phyloP scores from a whole-genome alignment of 2,113 vertebrate genomes.

The Pimephales promelas region DNA sequence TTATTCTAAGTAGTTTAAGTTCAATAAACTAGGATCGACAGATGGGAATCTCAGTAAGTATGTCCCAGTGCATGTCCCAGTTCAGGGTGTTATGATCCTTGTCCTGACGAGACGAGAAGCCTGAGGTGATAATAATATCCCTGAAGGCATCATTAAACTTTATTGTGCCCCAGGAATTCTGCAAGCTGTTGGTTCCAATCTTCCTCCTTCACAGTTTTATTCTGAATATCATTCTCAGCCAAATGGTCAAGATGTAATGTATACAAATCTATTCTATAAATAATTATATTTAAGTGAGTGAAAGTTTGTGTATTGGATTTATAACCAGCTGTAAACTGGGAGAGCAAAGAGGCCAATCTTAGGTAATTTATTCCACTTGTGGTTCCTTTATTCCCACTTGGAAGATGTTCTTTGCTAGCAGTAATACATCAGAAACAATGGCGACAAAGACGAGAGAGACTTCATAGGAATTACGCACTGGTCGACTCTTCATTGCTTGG shows the following conservation, averaged over 20 bases:
- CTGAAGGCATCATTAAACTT: slow-evolving; percentile 34
- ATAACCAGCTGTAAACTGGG: background rate
- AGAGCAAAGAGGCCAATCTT: slow-evolving; percentile 4
- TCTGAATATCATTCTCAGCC: background rate
- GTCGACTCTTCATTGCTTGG: slow-evolving; percentile 55
- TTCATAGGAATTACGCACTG: background rate
- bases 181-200: slow-evolving; percentile 6
- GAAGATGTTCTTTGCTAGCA: slow-evolving; percentile 39
- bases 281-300: slow-evolving; percentile 1
- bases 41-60: slow-evolving; percentile 15
- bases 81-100: slow-evolving; percentile 29
- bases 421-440: slow-evolving; percentile 57
- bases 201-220: background rate
- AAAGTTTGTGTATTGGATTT: background rate
- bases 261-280: background rate
- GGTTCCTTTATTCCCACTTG: slow-evolving; percentile 35
- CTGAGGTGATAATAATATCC: slow-evolving; percentile 24
- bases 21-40: slow-evolving; percentile 17
- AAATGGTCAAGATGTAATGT: background rate
- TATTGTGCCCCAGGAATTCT: background rate
- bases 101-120: slow-evolving; percentile 3
- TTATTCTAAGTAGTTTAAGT: slow-evolving; percentile 18
- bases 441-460: slow-evolving; percentile 48
- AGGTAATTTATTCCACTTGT: slow-evolving; percentile 49
- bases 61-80: slow-evolving; percentile 15